Base-by-base conservation (phyloP, 2,113 vertebrate species). In the Lagopus leucura region DNA sequence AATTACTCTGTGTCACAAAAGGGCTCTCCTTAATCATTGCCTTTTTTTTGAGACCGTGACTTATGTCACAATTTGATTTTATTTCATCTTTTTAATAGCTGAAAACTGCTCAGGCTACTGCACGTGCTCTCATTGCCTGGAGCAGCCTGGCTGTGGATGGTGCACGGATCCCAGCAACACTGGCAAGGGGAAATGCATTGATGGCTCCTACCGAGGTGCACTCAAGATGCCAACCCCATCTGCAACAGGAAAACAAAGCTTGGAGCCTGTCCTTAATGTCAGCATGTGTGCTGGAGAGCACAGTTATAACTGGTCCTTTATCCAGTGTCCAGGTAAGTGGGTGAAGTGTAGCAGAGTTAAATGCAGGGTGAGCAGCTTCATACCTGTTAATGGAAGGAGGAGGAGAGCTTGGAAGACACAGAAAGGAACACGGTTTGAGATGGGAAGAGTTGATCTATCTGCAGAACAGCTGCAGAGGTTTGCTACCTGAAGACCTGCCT, bases 91-190 rank as follows among this genome's bases (percentile, higher is more conserved):
- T 54, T 82, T 82, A 2, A 20, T 38, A 99, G 99, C 99, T 28
- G 99, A 99, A 93, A 99, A 99, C 97, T 99, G 99, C 82, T 99
- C 99, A 3, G 99, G 99, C 27, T 99, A 99, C 94, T 97, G 98
- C 54, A 99, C 99, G 0, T 99, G 99, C 6, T 97, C 97, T 7
- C 98, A 99, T 88, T 99, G 99, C 88, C 71, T 99, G 97, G 99
- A 99, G 88, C 99, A 99, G 93, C 99, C 99, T 0, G 99, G 99
- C 78, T 99, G 99, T 1, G 99, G 99, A 1, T 99, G 99, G 99
- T 99, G 99, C 96, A 99, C 99, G 0, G 99, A 99, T 48, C 98
- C 99, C 19, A 99, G 98, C 82, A 99, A 99, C 96, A 99, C 99
- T 0, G 99, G 99, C 3, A 98, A 98, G 89, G 99, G 99, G 0